Base-by-base conservation (phyloP, 1,140 invertebrate species). In the Ditylenchus dipsaci region DNA sequence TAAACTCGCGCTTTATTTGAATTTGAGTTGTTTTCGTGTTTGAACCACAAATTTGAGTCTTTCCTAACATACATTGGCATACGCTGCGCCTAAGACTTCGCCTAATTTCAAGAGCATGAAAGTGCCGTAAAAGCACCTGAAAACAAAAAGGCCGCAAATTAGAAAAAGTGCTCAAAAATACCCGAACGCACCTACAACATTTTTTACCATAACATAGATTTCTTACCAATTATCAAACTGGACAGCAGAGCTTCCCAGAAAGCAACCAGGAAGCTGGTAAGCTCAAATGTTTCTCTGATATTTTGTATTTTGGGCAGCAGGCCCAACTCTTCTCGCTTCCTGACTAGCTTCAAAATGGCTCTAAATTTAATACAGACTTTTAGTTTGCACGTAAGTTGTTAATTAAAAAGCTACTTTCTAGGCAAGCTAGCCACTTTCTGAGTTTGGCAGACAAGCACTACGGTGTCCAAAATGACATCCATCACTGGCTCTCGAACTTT, bases 281-380 rank as follows among this genome's bases (percentile, higher is more conserved):
- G 7, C 42, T 73, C 71, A 29, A 45, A 23, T 21, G 58, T 17
- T 15, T 53, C 42, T 21, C 26, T 29, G 11, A 45, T 30, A 9
- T 69, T 53, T 1, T n/a, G 21, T 1, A 72, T 23, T n/a, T 56
- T 72, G 19, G 15, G 23, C n/a, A 27, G 19, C 3, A 72, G 15
- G 19, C 64, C 42, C 15, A 72, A 58, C 27, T 71, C 70, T 33
- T 72, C 67, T 17, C 45, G 21, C 30, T 69, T 69, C 13, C 67
- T 23, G 21, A 69, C n/a, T 67, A 69, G 47, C 67, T 69, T 69
- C 27, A 69, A 1, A 57, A 69, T n/a, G 13, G 53, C 64, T 68
- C 66, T 68, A 47, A n/a, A n/a, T n/a, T n/a, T 13, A 43, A 23
- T 8, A 29, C 7, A 38, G 11, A 38, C 11, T 38, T 3, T 5